A percentile compares a stretch with the other conserved stretches of the same genome.
Conservation (phyloP, 2,113 vertebrate genomes). For the Rhinogobius similis region DNA sequence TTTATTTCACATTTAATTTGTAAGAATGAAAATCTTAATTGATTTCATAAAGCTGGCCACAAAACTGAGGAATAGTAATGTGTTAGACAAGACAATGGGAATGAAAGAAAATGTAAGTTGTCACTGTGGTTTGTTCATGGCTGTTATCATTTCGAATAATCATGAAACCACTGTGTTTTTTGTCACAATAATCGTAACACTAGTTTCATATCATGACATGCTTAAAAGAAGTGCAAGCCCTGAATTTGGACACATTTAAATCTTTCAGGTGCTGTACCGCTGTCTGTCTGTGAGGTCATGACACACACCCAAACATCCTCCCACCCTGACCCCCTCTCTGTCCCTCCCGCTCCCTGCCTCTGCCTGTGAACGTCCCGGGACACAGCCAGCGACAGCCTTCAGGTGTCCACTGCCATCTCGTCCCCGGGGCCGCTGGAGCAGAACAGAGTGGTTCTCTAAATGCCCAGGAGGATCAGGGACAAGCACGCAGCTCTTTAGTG, state of each 20-base stretch:
- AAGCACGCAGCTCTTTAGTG: slow-evolving; percentile 13
- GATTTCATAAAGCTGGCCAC: too few species aligned
- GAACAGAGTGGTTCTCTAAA: slow-evolving; percentile 42
- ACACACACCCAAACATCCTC: slow-evolving; percentile 34
- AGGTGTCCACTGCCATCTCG: slow-evolving; percentile 39
- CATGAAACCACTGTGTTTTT: too few species aligned
- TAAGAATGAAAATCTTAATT: too few species aligned
- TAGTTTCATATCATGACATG: too few species aligned
- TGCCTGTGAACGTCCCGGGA: background rate
- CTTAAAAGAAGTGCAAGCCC: background rate
- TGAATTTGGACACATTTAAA: slow-evolving; percentile 52
- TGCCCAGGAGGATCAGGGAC: slow-evolving; percentile 20
- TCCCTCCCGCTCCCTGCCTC: background rate
- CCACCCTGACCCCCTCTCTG: background rate
- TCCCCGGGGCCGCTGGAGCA: slow-evolving; percentile 51
- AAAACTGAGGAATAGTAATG: too few species aligned
- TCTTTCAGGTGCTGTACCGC: slow-evolving; percentile 41
- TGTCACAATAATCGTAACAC: too few species aligned
- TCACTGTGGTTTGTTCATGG: too few species aligned
- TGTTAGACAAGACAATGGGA: too few species aligned
- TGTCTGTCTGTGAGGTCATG: slow-evolving; percentile 18
- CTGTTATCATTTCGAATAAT: too few species aligned
- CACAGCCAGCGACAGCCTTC: slow-evolving; percentile 24
- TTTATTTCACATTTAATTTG: too few species aligned
- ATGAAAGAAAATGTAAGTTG: too few species aligned